Percentiles rank a stretch among this genome's conserved stretches.
phyloP scores from a whole-genome alignment of 2,888 invertebrate species.

The Dryocosmus kuriphilus region DNA sequence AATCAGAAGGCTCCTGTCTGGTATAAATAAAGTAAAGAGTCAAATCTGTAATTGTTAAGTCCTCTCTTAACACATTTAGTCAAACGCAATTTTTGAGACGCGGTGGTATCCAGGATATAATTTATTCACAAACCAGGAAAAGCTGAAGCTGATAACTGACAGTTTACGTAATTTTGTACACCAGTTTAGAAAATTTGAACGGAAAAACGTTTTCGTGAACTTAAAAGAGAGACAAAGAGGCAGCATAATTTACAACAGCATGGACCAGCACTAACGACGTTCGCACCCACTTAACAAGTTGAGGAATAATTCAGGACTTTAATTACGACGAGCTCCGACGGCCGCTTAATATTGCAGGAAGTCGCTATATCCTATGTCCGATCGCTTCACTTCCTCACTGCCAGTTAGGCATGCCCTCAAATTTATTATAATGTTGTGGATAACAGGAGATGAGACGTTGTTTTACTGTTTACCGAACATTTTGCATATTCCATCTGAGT shows the following conservation, averaged over 20 bases:
- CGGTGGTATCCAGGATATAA: too few species aligned
- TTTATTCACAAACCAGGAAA: too few species aligned
- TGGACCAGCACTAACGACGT: constrained; percentile 70
- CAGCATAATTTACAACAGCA: constrained; percentile 36
- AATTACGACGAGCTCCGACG: constrained; percentile 67
- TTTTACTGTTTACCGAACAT: constrained; percentile 25
- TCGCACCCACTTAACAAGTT: constrained; percentile 69
- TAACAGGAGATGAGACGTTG: constrained; percentile 29
- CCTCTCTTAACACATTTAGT: too few species aligned
- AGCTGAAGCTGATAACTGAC: not conserved
- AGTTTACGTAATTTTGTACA: not conserved
- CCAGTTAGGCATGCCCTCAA: constrained; percentile 59
- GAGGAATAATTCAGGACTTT: constrained; percentile 73
- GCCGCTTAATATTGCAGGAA: constrained; percentile 64
- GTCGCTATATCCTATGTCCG: constrained; percentile 47
- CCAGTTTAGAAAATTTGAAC: not conserved
- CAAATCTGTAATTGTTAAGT: too few species aligned
- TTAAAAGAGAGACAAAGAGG: constrained; percentile 43
- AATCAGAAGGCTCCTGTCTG: too few species aligned
- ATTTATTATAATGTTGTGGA: constrained; percentile 57
- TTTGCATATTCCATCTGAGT: constrained; percentile 5
- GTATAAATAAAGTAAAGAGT: too few species aligned
- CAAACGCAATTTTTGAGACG: too few species aligned
- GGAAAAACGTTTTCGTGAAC: constrained; percentile 39
- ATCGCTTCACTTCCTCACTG: constrained; percentile 59